Base-by-base conservation (phyloP, 2,888 invertebrate genomes). In the Plutella xylostella region DNA sequence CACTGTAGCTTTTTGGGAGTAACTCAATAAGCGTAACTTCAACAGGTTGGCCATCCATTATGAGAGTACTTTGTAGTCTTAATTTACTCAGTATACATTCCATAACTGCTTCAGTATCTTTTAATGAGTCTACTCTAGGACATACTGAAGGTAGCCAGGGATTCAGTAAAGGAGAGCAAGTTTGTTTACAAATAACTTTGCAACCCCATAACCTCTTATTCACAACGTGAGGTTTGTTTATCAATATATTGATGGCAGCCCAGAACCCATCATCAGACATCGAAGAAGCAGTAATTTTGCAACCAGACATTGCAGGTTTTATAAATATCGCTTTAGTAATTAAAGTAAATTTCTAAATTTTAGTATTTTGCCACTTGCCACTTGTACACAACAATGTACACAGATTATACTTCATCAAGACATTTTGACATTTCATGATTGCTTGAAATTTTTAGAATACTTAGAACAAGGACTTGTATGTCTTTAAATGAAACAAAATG, bases 201-300 rank as follows among this genome's bases (percentile, higher is more conserved):
- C 62, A 63, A 14, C 89, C 89, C 66, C 88, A 87, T 60, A 93
- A 73, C 63, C 90, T 88, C 56, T 89, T 88, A 68, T 93, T 92
- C 5, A 92, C 73, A 46, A 91, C 84, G 63, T 92, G 91, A 42
- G 92, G 90, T 65, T 90, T 90, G 45, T 73, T 79, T 47, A 90
- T 65, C 61, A 90, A 87, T 51, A 93, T 85, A 42, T 75, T 63
- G 43, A 91, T 67, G 1, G 89, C 82, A 48, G 85, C 76, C 89
- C 90, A 92, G 71, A 91, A 93, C 20, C 54, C 58, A 22, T 50
- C 45, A n/a, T 48, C 31, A 11, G 54, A 39, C 11, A 22, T 22
- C 19, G 39, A 25, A 15, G 39, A 4, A 11, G 2, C 14, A 14
- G 11, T 2, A 17, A 4, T 39, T 17, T 39, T 39, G 7, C 25